A percentile compares a stretch with the other conserved stretches of the same genome.
phyloP scores from a whole-genome alignment of 2,888 invertebrate genomes.

The Alsophila aescularia region DNA sequence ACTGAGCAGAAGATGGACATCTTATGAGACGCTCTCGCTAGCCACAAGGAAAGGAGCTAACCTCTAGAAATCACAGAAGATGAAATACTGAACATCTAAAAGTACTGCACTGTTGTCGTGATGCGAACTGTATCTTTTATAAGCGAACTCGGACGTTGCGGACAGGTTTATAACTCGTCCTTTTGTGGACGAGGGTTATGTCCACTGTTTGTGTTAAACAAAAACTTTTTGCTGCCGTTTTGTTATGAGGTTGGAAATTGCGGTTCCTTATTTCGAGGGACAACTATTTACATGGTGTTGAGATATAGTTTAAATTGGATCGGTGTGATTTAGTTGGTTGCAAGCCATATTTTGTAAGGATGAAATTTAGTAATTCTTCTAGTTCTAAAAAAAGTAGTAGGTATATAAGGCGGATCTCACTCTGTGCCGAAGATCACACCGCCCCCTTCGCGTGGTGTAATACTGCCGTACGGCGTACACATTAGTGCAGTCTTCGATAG shows the following conservation, averaged over 20 bases:
- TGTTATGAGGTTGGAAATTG: slow-evolving; percentile 34
- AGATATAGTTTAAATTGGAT: neutral
- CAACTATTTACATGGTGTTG: slow-evolving; percentile 17
- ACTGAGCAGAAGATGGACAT: too few relatives aligned
- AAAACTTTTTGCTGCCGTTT: slow-evolving; percentile 46
- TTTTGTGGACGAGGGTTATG: slow-evolving; percentile 58
- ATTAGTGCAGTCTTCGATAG: too few relatives aligned
- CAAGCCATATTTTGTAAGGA: too few relatives aligned
- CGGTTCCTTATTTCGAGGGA: slow-evolving; percentile 25
- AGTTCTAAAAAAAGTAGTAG: too few relatives aligned
- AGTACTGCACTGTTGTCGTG: slow-evolving; percentile 52
- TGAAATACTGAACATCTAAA: slow-evolving; percentile 9
- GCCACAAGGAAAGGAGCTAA: neutral
- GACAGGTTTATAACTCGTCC: slow-evolving; percentile 68
- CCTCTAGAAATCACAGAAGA: neutral
- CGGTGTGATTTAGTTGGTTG: neutral
- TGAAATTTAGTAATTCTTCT: too few relatives aligned
- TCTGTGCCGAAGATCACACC: too few relatives aligned
- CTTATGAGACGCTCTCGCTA: too few relatives aligned
- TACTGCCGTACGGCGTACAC: too few relatives aligned
- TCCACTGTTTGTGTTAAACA: slow-evolving; percentile 46
- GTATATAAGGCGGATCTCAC: too few relatives aligned
- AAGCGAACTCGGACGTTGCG: slow-evolving; percentile 59
- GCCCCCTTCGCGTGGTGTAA: too few relatives aligned
- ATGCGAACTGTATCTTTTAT: slow-evolving; percentile 69